Base-by-base conservation (phyloP, 2,888 invertebrate species). In the Pollenia griseotomentosa region DNA sequence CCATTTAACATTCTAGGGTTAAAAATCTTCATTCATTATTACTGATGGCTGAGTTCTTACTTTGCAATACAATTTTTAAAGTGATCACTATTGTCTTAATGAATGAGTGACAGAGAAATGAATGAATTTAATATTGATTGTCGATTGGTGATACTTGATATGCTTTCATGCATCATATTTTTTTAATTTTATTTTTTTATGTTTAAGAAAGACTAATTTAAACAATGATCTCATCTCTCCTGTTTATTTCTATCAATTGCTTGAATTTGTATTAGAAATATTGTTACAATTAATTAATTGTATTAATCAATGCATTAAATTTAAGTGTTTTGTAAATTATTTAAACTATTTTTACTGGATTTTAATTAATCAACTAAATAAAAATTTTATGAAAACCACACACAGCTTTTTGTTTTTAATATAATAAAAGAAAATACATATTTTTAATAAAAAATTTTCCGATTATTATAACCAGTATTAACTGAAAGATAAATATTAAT, bases 181-280 rank as follows among this genome's bases (percentile, higher is more conserved):
- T 75, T 82, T 82, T 75, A 16, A 82, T 74, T 79, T 42, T 55
- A 51, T 48, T 44, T 44, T 65, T 79, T 59, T 75, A 70, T 59
- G 55, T 33, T 71, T 66, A 59, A 70, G 16, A 33, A 66, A 84
- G 66, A 71, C 14, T 48, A 57, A 73, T 63, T 71, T 51, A 46
- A 53, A 55, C 63, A 73, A 59, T 84, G 78, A 79, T 84, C 57
- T 84, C 83, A 83, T 83, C 33, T 65, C 33, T 42, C 61, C 70
- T 65, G 46, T 57, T 53, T 44, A 42, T 53, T 65, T 65, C 14
- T 53, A 44, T 19, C 8, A 68, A 66, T 57, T 78, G 77, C 14
- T 1, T 1, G 14, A 51, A 61, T 33, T 33, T 33, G 61, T 70
- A 61, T 42, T 71, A 57, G 42, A 66, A 42, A 59, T 44, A 42